Evolutionary conservation across 2,797 vertebrate genomes (phyloP).

Genomic region (Florisuga fusca): DNA sequence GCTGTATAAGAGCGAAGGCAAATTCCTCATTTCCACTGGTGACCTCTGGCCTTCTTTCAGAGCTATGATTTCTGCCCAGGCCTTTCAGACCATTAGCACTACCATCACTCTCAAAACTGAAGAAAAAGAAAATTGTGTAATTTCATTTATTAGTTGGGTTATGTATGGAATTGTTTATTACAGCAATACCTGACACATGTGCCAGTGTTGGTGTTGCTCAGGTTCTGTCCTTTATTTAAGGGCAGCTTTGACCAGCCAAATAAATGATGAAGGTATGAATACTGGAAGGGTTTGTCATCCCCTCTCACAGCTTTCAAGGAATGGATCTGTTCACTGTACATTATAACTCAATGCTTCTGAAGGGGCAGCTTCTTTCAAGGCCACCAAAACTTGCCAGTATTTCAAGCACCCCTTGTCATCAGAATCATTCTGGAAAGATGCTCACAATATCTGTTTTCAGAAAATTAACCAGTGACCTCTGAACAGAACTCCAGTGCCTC

Average conservation of each 20-base stretch:
- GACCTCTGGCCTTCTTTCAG: not conserved
- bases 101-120: not conserved
- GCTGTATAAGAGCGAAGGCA: not conserved
- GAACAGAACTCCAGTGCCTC: not conserved
- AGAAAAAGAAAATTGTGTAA: not conserved
- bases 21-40: not conserved
- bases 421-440: constrained; percentile 75
- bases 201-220: not conserved
- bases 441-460: not conserved
- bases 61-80: not conserved
- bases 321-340: not conserved
- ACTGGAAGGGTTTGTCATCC: not conserved
- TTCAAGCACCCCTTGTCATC: constrained; percentile 82
- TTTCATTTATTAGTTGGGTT: not conserved
- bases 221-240: not conserved
- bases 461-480: not conserved
- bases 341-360: constrained; percentile 78
- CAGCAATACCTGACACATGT: not conserved
- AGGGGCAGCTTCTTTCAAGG: constrained; percentile 79
- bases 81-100: not conserved
- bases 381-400: constrained; percentile 79
- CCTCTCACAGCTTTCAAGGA: not conserved
- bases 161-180: not conserved
- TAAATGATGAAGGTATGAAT: not conserved
- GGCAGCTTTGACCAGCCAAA: not conserved